Base-by-base conservation (phyloP, 1,140 invertebrate genomes). In the Polyergus mexicanus region DNA sequence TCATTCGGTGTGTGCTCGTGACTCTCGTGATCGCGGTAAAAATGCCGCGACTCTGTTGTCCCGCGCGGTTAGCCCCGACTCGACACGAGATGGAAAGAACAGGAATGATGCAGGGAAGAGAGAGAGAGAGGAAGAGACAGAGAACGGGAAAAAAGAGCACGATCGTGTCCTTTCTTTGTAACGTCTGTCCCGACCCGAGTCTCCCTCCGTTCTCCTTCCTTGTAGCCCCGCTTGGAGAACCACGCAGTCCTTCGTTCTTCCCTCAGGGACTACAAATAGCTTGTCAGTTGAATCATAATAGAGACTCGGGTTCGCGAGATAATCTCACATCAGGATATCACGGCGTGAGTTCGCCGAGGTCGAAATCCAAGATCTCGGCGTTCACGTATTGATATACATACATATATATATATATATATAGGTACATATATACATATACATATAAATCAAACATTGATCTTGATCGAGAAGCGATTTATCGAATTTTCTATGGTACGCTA, bases 211-310 rank as follows among this genome's bases (percentile, higher is more conserved):
- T 71, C 84, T 63, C 44, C 28, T 47, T 68, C 60, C 71, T 77
- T 41, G 66, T 22, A 32, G 25, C 28, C 19, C n/a, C 51, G 10
- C 38, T n/a, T 86, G 74, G 76, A 65, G 78, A 65, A 75, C 68
- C 51, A 54, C 51, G 71, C 13, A 22, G 71, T 22, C 51, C 56
- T 41, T 38, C 78, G 66, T 77, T 86, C 74, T 87, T 62, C 87
- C 86, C 86, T 84, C 83, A 71, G 89, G 91, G 90, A 90, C 92
- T 92, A 92, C 91, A 92, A 93, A 93, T 92, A 91, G 92, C 92
- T 92, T 93, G 92, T 93, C 92, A 92, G 92, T 91, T 91, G 89
- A 92, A 92, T 93, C 92, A 93, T 93, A 92, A 93, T 93, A 93
- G 91, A 91, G 90, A 90, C 91, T 89, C 86, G 88, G 88, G 75